Conservation (phyloP, 2,797 vertebrate genomes). For the Cossypha dichroa region DNA sequence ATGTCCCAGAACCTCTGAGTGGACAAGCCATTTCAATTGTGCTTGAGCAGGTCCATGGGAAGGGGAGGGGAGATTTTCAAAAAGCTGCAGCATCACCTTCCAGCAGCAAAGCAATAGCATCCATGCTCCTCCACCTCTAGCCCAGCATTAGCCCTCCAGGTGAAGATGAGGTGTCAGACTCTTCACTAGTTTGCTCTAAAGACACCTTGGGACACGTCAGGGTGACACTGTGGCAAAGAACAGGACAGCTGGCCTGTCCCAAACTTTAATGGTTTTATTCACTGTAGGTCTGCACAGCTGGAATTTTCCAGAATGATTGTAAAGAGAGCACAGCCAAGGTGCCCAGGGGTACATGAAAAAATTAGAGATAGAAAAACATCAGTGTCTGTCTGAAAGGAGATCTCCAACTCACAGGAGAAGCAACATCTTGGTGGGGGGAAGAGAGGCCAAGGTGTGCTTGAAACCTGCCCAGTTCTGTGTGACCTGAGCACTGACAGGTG, state of each 20-base stretch:
- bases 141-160: neutral
- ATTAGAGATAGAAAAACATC: neutral
- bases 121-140: neutral
- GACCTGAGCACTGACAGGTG: neutral
- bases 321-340: neutral
- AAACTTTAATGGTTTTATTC: neutral
- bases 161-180: neutral
- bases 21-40: neutral
- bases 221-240: neutral
- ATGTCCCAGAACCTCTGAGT: neutral
- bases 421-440: no score
- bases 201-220: neutral
- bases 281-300: neutral
- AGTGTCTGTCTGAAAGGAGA: neutral
- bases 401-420: neutral
- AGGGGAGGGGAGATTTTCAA: neutral
- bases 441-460: neutral
- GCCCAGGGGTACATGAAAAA: neutral
- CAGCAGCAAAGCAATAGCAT: rapidly evolving
- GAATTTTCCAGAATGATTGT: neutral
- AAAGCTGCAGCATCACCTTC: neutral
- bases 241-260: neutral
- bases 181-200: neutral
- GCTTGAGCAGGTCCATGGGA: neutral
- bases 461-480: neutral